Percentiles rank a stretch among this genome's conserved stretches.
Conservation (phyloP, 2,888 invertebrate genomes). For the Drosophila gaucha region DNA sequence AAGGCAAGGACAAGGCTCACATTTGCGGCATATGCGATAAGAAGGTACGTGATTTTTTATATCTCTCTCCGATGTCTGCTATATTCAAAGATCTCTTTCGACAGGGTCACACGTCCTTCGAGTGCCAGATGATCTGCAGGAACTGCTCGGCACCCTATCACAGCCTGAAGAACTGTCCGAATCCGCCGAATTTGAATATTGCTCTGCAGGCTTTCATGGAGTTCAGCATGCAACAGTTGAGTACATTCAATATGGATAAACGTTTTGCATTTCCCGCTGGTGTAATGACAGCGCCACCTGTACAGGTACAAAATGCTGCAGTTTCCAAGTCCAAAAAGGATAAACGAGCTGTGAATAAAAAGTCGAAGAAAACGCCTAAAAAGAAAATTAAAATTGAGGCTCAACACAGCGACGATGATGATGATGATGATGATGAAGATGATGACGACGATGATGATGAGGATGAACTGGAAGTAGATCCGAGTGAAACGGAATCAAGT, state of each 20-base stretch:
- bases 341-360: conserved; percentile 40
- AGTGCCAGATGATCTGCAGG: conserved; percentile 82
- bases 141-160: conserved; percentile 81
- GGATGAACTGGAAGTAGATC: conserved; percentile 29
- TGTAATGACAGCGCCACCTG: conserved; percentile 1
- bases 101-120: conserved; percentile 81
- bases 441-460: conserved; percentile 31
- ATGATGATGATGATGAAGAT: conserved; percentile 41
- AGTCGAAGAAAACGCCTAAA: conserved; percentile 45
- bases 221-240: conserved; percentile 81
- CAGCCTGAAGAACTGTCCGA: conserved; percentile 74
- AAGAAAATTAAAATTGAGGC: conserved; percentile 53
- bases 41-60: conserved; percentile 53
- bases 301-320: neutral
- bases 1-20: conserved; percentile 21
- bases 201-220: conserved; percentile 82
- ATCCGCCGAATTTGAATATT: conserved; percentile 78
- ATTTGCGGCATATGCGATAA: conserved; percentile 80
- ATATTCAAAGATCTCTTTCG: neutral
- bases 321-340: conserved; percentile 51
- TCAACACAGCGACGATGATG: conserved; percentile 46
- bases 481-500: conserved; percentile 37
- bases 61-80: neutral
- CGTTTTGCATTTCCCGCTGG: conserved; percentile 47
- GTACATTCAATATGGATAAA: conserved; percentile 62